These are phyloP conservation scores for Athalia circularis DNA, from an alignment of 2,888 invertebrate species.

Conservation along the genomic window DNA sequence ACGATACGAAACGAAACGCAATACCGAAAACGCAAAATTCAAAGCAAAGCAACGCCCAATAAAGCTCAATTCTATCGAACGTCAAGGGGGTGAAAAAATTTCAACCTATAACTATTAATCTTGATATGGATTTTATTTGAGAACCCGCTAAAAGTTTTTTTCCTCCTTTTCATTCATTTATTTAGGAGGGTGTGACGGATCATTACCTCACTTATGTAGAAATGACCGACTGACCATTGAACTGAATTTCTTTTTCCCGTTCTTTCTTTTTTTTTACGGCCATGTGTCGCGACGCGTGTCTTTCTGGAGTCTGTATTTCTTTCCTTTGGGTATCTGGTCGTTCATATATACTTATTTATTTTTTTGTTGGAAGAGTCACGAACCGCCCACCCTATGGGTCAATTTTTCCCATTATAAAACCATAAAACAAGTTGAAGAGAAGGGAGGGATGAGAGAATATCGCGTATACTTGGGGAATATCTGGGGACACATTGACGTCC, in stretches of 20 bases:
- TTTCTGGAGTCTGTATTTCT: constrained; percentile 31
- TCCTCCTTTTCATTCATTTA: not conserved
- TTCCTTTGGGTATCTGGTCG: constrained; percentile 10
- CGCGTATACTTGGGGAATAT: constrained; percentile 8
- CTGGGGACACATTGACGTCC: not conserved
- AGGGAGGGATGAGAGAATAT: not conserved
- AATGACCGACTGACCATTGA: too few species aligned
- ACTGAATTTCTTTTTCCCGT: too few species aligned
- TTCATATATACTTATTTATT: too few species aligned
- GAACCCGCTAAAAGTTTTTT: constrained; percentile 51
- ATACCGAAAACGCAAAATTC: not conserved
- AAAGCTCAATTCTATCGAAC: not conserved
- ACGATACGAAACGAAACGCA: not conserved
- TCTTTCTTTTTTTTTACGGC: constrained; percentile 47
- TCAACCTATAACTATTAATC: constrained; percentile 56
- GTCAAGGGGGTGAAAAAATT: not conserved
- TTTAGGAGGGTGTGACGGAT: constrained; percentile 63
- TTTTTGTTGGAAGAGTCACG: too few species aligned
- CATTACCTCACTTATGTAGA: constrained; percentile 68
- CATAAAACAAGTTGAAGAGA: constrained; percentile 60
- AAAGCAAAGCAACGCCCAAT: constrained; percentile 35
- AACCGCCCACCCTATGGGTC: constrained; percentile 56
- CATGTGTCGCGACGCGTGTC: constrained; percentile 62
- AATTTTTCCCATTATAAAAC: constrained; percentile 71
- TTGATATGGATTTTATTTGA: constrained; percentile 70